Conservation (phyloP, 2,113 vertebrate species). For the Triplophysa siluroides region DNA sequence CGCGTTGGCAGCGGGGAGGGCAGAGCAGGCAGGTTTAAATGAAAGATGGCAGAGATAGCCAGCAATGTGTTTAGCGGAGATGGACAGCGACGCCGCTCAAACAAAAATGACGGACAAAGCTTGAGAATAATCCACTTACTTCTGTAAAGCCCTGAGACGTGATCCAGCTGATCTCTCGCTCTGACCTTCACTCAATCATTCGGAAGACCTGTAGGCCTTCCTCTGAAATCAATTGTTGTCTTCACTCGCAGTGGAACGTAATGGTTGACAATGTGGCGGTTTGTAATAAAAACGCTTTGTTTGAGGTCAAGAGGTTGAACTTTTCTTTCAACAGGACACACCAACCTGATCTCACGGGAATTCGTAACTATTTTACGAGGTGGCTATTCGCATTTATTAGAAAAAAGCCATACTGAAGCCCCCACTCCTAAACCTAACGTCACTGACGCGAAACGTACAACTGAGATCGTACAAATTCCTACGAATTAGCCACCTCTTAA, state of each 20-base stretch:
- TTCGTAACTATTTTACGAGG: too few species aligned
- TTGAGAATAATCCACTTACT: constrained; percentile 27
- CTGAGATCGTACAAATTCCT: too few species aligned
- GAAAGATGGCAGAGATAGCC: constrained; percentile 5
- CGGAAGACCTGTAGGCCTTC: constrained; percentile 2
- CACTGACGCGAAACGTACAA: too few species aligned
- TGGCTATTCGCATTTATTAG: too few species aligned
- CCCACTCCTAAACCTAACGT: too few species aligned
- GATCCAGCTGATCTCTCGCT: constrained; percentile 6
- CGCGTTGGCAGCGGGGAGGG: background rate
- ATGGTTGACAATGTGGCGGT: constrained; percentile 12
- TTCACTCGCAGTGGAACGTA: background rate
- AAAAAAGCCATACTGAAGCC: too few species aligned
- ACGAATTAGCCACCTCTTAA: too few species aligned
- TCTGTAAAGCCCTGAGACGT: constrained; percentile 15
- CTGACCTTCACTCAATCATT: background rate
- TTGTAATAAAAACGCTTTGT: background rate
- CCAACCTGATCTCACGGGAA: background rate
- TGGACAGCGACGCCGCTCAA: background rate
- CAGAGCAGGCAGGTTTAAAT: background rate
- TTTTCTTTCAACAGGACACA: background rate
- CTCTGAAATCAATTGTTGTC: constrained; percentile 3
- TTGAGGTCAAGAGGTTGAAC: background rate
- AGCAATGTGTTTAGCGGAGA: background rate
- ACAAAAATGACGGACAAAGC: background rate